Conservation (phyloP, 2,797 vertebrate genomes). For the Lacerta viridis region DNA sequence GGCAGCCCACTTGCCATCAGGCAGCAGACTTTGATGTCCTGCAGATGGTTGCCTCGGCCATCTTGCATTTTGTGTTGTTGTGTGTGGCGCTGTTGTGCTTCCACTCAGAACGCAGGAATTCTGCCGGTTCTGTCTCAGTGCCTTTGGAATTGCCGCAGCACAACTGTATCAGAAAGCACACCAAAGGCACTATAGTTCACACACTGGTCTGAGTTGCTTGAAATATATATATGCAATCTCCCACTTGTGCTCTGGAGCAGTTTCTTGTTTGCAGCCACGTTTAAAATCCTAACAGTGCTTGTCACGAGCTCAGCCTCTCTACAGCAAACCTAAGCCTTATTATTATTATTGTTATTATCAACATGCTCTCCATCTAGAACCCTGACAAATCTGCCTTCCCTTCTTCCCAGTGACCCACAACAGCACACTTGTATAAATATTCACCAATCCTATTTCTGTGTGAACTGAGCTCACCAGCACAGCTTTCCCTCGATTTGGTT, state of each 20-base stretch:
- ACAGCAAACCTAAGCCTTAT: neutral
- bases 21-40: constrained; percentile 86
- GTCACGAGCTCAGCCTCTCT: constrained; percentile 52
- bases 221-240: constrained; percentile 10
- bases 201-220: constrained; percentile 33
- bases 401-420: constrained; percentile 27
- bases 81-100: constrained; percentile 74
- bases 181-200: constrained; percentile 30
- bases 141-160: constrained; percentile 54
- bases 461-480: constrained; percentile 67
- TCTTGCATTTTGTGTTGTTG: constrained; percentile 71
- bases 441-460: constrained; percentile 63
- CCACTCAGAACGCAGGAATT: constrained; percentile 53
- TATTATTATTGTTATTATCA: constrained; percentile 13
- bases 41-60: constrained; percentile 85
- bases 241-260: constrained; percentile 55
- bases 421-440: constrained; percentile 63
- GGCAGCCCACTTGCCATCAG: constrained; percentile 85
- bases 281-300: constrained; percentile 53
- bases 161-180: neutral
- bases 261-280: neutral
- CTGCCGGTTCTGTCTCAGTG: constrained; percentile 4
- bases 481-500: constrained; percentile 69
- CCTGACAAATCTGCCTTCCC: constrained; percentile 39
- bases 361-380: constrained; percentile 68